A percentile compares a stretch with the other conserved stretches of the same genome.
These are phyloP conservation scores for Myocastor coypus DNA, from an alignment of 2,113 vertebrate genomes.

Conservation along the genomic window DNA sequence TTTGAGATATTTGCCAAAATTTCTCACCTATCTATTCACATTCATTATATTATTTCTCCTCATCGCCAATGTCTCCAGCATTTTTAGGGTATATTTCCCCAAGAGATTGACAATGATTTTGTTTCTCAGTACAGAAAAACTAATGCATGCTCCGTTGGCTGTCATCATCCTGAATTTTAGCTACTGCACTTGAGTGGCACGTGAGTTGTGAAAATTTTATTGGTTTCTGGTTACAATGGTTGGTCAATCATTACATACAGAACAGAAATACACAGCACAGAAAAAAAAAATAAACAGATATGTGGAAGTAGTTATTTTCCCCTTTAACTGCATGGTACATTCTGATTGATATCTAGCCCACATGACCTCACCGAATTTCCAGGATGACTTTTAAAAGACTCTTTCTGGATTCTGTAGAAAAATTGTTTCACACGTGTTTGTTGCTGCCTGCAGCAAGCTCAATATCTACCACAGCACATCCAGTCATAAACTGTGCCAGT, in stretches of 20 bases:
- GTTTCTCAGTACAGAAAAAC: neutral
- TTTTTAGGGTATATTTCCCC: neutral
- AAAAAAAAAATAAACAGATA: neutral
- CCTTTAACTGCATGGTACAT: neutral
- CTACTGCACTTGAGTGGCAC: neutral
- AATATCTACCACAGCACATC: neutral
- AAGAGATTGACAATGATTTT: neutral
- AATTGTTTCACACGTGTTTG: neutral
- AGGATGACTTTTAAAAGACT: neutral
- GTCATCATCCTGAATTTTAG: neutral
- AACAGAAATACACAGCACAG: neutral
- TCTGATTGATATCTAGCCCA: slow-evolving; percentile 18
- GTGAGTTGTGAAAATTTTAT: neutral
- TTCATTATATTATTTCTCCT: neutral
- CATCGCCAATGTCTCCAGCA: neutral
- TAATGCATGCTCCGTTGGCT: neutral
- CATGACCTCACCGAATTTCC: neutral
- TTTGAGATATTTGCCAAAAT: slow-evolving; percentile 5
- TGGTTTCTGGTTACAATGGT: neutral
- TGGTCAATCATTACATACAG: neutral
- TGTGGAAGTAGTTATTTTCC: neutral
- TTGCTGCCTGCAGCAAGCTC: neutral
- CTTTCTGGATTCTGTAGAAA: neutral
- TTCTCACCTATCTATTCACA: neutral
- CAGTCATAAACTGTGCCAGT: slow-evolving; percentile 28